phyloP scores from a whole-genome alignment of 2,113 vertebrate genomes.

The Leucosticte australis region DNA sequence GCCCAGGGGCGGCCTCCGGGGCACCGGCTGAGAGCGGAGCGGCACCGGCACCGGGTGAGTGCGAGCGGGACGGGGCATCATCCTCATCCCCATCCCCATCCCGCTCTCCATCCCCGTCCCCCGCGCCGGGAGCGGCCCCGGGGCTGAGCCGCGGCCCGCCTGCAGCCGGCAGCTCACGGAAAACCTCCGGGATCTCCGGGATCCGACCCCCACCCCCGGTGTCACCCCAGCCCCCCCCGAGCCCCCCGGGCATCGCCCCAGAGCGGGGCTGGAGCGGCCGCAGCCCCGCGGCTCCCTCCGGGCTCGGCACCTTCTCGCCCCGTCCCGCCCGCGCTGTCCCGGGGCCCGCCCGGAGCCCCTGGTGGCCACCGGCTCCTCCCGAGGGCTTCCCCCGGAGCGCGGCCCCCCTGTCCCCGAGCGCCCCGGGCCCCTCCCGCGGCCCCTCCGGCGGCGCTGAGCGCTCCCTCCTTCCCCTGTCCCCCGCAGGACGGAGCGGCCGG shows the following conservation, averaged over 20 bases:
- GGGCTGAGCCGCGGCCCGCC: background rate
- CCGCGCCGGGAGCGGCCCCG: background rate
- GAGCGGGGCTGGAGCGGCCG: background rate
- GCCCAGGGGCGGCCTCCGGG: background rate
- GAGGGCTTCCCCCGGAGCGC: accelerated
- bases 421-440: accelerated
- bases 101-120: background rate
- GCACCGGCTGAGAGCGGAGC: background rate
- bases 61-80: background rate
- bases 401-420: background rate
- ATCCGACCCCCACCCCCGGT: background rate
- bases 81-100: background rate
- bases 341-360: background rate
- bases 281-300: background rate
- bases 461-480: background rate
- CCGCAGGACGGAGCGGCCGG: background rate
- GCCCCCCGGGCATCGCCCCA: background rate
- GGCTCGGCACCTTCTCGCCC: background rate
- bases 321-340: background rate
- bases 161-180: background rate
- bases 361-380: background rate
- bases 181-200: no score
- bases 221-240: background rate
- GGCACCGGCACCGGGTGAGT: background rate
- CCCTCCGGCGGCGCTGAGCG: accelerated